These are phyloP conservation scores for Julus scanicus DNA, from an alignment of 2,888 invertebrate species.

Conservation along the genomic window DNA sequence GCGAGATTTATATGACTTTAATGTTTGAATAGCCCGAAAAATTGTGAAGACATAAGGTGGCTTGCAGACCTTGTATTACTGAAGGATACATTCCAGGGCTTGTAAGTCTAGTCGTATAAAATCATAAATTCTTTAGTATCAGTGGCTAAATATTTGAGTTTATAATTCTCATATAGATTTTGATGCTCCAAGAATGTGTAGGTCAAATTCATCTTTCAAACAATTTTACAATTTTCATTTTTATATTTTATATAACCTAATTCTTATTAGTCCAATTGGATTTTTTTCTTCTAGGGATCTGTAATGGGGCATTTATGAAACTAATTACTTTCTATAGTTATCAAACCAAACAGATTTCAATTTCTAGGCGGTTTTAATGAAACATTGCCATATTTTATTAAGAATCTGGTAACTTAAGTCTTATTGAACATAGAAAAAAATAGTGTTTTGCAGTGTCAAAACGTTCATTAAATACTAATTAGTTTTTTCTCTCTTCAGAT, in stretches of 20 bases:
- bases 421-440: background rate
- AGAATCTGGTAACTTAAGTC: too few relatives aligned
- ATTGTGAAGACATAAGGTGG: background rate
- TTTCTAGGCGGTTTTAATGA: background rate
- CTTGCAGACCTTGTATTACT: background rate
- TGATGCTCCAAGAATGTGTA: background rate
- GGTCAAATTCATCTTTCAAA: background rate
- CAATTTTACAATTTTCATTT: too few relatives aligned
- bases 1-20: slow-evolving; percentile 3
- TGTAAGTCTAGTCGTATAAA: background rate
- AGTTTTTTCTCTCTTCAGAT: background rate
- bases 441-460: background rate
- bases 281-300: too few relatives aligned
- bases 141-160: background rate
- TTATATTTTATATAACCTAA: too few relatives aligned
- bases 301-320: too few relatives aligned
- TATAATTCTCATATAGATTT: background rate
- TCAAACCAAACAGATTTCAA: background rate
- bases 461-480: slow-evolving; percentile 12
- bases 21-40: slow-evolving; percentile 36
- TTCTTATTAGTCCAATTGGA: too few relatives aligned
- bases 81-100: background rate
- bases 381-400: background rate
- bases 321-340: background rate
- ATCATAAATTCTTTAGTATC: background rate